These are phyloP conservation scores for Callocephalon fimbriatum DNA, from an alignment of 2,113 vertebrate species.

Conservation along the genomic window DNA sequence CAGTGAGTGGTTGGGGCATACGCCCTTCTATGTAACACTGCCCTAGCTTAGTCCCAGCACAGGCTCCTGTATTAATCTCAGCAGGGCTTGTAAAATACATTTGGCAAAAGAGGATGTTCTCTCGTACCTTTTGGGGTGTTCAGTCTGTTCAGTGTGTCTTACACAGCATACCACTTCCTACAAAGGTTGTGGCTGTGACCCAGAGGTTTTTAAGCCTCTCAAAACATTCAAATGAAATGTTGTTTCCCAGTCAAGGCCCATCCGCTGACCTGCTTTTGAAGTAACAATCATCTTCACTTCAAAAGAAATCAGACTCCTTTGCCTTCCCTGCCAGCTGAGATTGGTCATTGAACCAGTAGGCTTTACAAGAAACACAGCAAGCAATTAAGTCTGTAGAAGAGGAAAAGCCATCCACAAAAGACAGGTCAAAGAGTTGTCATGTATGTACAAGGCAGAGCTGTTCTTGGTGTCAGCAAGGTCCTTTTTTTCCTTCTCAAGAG, in stretches of 20 bases:
- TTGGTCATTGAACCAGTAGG: not conserved
- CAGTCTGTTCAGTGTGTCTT: not conserved
- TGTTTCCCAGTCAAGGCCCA: constrained; percentile 20
- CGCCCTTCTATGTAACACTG: not conserved
- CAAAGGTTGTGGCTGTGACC: not conserved
- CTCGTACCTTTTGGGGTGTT: not conserved
- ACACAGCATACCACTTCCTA: not conserved
- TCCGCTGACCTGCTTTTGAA: constrained; percentile 54
- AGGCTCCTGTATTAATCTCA: not conserved
- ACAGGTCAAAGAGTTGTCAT: not conserved
- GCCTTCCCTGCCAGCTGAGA: constrained; percentile 18
- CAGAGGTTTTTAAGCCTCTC: not conserved
- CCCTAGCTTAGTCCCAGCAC: not conserved
- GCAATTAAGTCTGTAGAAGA: not conserved
- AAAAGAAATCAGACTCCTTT: constrained; percentile 46
- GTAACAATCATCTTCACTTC: constrained; percentile 24
- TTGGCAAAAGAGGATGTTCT: not conserved
- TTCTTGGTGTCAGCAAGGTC: not conserved
- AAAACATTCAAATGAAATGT: constrained; percentile 1
- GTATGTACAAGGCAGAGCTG: not conserved
- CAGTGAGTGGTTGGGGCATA: not conserved
- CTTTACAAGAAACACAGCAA: constrained; percentile 26
- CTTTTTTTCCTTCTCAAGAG: not conserved
- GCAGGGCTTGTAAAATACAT: not conserved
- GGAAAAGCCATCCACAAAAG: not conserved